Evolutionary conservation across 1,140 invertebrate genomes (phyloP).

Genomic region (Tetragnatha versicolor): DNA sequence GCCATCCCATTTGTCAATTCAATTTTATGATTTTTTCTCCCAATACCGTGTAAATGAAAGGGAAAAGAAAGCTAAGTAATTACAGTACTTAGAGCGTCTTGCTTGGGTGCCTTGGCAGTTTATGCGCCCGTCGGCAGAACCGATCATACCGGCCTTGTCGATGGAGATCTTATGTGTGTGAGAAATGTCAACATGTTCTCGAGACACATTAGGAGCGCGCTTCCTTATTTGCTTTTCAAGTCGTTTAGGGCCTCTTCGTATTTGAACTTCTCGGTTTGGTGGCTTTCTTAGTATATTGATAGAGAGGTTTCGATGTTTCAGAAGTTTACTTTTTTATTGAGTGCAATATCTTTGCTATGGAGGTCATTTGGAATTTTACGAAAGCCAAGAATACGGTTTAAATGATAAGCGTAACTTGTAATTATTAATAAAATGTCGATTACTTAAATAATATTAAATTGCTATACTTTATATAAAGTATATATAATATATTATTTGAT

Average conservation of each 20-base stretch:
- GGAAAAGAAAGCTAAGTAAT: constrained; percentile 34
- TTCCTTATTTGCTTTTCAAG: constrained; percentile 10
- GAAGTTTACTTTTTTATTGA: no score
- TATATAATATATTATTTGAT: no score
- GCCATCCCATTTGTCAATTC: neutral
- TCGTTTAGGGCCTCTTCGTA: neutral
- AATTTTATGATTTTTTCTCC: constrained; percentile 14
- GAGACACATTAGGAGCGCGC: constrained; percentile 17
- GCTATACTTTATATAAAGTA: no score
- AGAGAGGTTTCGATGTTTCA: no score
- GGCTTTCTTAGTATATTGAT: no score
- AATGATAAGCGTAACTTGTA: no score
- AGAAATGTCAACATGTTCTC: constrained; percentile 45
- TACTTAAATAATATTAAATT: no score
- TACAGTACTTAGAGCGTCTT: constrained; percentile 44
- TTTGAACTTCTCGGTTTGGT: neutral
- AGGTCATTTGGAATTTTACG: no score
- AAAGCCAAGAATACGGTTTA: no score
- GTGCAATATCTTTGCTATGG: no score
- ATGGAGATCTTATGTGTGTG: constrained; percentile 21
- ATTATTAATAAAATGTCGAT: no score
- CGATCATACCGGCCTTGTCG: constrained; percentile 10
- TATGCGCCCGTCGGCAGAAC: neutral
- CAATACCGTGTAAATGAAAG: constrained; percentile 10
- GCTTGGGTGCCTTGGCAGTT: constrained; percentile 23